phyloP scores from a whole-genome alignment of 2,888 invertebrate species.

The Trichopria drosophilae region DNA sequence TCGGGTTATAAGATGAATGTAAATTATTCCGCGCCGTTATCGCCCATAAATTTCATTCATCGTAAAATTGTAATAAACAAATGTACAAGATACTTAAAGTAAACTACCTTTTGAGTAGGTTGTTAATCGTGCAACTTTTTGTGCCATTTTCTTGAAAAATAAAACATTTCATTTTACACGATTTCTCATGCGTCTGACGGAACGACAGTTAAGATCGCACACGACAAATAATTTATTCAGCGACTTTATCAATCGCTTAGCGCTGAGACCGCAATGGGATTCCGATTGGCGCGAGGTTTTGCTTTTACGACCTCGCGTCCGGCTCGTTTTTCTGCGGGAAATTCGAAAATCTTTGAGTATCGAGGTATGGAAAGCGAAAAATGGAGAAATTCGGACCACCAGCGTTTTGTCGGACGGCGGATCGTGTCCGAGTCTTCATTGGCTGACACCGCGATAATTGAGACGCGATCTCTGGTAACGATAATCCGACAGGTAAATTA shows the following conservation, averaged over 20 bases:
- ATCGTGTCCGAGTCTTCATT: conserved; percentile 14
- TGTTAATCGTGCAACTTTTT: too few species aligned
- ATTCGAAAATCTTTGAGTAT: conserved; percentile 1
- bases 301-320: conserved; percentile 17
- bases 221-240: too few species aligned
- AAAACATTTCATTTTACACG: conserved; percentile 8
- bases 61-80: too few species aligned
- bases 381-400: conserved; percentile 2
- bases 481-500: conserved; percentile 49
- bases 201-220: too few species aligned
- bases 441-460: conserved; percentile 44
- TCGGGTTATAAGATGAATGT: too few species aligned
- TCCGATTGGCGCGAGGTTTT: too few species aligned
- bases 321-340: conserved; percentile 18
- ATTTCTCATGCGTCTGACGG: neutral
- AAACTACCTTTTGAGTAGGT: too few species aligned
- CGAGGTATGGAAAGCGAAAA: neutral
- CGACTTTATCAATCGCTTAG: too few species aligned
- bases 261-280: too few species aligned
- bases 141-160: conserved; percentile 22
- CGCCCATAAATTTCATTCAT: too few species aligned
- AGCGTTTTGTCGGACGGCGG: conserved; percentile 9
- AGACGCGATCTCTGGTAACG: conserved; percentile 42
- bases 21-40: too few species aligned
- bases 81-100: too few species aligned